Percentiles rank a stretch among this genome's conserved stretches.
Conservation (phyloP, 2,113 vertebrate genomes). For the Eubucco bourcierii region DNA sequence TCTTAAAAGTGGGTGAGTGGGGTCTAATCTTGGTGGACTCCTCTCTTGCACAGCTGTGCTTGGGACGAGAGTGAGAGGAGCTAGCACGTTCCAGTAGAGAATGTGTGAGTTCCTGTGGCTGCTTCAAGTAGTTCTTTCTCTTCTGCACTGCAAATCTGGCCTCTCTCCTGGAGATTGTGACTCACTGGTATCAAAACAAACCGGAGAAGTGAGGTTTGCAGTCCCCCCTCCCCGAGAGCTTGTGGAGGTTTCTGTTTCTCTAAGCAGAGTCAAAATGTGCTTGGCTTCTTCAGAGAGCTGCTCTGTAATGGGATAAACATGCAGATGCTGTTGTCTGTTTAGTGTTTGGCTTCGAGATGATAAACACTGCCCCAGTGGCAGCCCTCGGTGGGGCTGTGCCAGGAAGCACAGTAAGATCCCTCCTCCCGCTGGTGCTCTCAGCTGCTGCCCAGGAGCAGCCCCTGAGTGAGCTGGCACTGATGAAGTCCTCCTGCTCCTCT, state of each 20-base stretch:
- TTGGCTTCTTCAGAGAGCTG: slow-evolving; percentile 14
- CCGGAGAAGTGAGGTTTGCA: slow-evolving; percentile 15
- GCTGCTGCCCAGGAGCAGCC: background rate
- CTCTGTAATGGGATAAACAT: slow-evolving; percentile 53
- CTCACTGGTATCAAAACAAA: slow-evolving; percentile 55
- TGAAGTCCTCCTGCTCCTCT: background rate
- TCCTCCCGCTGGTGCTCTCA: background rate
- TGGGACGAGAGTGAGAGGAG: background rate
- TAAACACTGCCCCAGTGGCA: slow-evolving; percentile 39
- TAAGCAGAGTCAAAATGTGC: slow-evolving; percentile 40
- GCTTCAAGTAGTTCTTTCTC: slow-evolving; percentile 4
- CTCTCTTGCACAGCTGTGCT: background rate
- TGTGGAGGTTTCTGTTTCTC: slow-evolving; percentile 44
- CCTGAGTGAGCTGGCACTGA: accelerated
- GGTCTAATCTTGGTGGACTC: background rate
- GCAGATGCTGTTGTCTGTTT: slow-evolving; percentile 55
- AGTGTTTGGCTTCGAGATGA: slow-evolving; percentile 27
- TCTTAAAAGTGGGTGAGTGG: background rate
- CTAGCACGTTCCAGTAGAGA: background rate
- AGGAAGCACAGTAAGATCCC: too few relatives aligned
- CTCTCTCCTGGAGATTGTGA: slow-evolving; percentile 49
- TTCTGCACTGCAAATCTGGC: slow-evolving; percentile 19
- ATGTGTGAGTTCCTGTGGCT: background rate
- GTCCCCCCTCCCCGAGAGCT: background rate
- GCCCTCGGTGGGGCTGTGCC: background rate